These are phyloP conservation scores for Tenthredo distinguenda DNA, from an alignment of 2,888 invertebrate species.

Conservation along the genomic window DNA sequence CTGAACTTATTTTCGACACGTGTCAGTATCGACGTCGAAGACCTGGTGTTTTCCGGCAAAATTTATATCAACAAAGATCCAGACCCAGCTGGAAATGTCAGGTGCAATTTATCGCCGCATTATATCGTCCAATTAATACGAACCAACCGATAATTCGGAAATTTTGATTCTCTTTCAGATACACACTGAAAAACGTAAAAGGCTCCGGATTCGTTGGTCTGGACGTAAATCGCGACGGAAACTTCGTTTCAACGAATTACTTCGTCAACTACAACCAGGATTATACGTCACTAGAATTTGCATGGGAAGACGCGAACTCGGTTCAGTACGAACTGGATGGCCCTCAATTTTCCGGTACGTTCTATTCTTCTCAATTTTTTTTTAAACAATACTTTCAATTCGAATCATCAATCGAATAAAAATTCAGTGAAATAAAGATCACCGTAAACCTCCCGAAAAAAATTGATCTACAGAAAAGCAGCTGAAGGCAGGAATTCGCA, in stretches of 20 bases:
- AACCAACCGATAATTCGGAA: background rate
- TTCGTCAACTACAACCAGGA: constrained; percentile 1
- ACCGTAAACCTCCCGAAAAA: no score
- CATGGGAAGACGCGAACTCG: background rate
- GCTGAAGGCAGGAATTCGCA: background rate
- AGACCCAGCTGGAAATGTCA: background rate
- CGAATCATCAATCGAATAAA: background rate
- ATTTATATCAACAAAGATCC: background rate
- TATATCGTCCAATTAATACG: no score
- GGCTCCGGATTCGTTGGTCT: constrained; percentile 18
- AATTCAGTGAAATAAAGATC: background rate
- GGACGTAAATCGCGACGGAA: background rate
- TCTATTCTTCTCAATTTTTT: background rate
- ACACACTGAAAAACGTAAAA: constrained; percentile 1
- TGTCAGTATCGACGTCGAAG: background rate
- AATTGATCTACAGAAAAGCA: background rate
- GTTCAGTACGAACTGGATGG: background rate
- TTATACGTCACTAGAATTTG: background rate
- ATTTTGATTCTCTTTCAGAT: background rate
- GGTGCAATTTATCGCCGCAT: background rate
- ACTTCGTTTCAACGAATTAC: constrained; percentile 7
- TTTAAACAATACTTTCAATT: no score
- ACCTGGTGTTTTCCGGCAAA: constrained; percentile 16
- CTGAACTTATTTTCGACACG: background rate
- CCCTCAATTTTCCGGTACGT: background rate